Base-by-base conservation (phyloP, 37 sponge, comb jelly and placozoan genomes). In the Petrosia ficiformis region DNA sequence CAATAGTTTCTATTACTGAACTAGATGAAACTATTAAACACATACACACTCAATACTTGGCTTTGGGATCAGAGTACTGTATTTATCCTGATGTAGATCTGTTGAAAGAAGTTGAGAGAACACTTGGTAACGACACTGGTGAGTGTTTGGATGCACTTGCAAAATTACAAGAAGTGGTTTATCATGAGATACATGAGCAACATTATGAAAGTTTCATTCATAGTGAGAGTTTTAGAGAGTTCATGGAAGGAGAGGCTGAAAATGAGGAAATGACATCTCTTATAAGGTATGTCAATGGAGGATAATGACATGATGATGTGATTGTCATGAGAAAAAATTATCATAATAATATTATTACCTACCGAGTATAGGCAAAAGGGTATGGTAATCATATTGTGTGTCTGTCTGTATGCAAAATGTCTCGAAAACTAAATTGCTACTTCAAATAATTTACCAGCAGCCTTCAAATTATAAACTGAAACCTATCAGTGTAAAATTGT, bases 141-240 rank as follows among this genome's bases (percentile, higher is more conserved):
- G 14, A 8, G 54, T 48, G 14, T 48, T 14, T 48, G 14, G 14
- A 19, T 19, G 54, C 54, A 48, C 54, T 48, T 14, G 14, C 14
- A 19, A 48, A 48, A 19, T 34, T 90, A 21, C 80, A 81, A 65
- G n/a, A 64, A 14, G 43, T 30, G 16, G 35, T 90, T 1, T 81
- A 66, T 48, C 35, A 26, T 2, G 85, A 90, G 44, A 60, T 90
- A 0, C 64, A 84, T 0, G 74, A 76, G 14, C 77, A 74, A 64
- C 84, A 80, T 54, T 90, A 90, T 37, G 48, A 72, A 32, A 77
- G 69, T 57, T 90, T 90, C 42, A 71, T 84, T 22, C 32, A 33
- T 33, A 85, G 86, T 57, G 68, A 67, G 34, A 25, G 68, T 28
- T 90, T 84, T 76, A 58, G 44, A 3, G 86, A 81, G 39, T 74